Conservation (phyloP, 1,140 invertebrate genomes). For the Himalopsyche phryganea region DNA sequence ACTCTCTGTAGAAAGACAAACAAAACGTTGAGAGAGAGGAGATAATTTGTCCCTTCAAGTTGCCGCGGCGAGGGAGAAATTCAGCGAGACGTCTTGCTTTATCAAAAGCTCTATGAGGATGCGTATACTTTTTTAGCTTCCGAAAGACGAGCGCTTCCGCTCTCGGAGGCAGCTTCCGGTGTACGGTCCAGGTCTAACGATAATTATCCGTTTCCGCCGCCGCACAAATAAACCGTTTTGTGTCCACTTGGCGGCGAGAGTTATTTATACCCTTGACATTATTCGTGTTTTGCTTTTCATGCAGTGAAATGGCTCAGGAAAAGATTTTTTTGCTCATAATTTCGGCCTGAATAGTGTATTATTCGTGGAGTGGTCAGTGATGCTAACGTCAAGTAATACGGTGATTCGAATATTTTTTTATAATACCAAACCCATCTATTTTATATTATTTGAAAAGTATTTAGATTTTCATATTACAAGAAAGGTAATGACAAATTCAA, state of each 20-base stretch:
- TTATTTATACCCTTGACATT: too few relatives aligned
- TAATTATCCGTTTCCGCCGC: slow-evolving; percentile 26
- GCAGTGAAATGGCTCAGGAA: background rate
- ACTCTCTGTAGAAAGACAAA: background rate
- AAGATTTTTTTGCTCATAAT: background rate
- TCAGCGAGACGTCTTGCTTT: slow-evolving; percentile 6
- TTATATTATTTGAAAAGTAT: too few relatives aligned
- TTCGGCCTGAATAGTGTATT: too few relatives aligned
- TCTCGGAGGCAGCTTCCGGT: background rate
- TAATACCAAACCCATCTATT: too few relatives aligned
- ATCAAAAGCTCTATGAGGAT: background rate
- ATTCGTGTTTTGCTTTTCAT: too few relatives aligned
- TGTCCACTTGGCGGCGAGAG: background rate
- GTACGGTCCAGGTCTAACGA: slow-evolving; percentile 7
- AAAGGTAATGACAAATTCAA: too few relatives aligned
- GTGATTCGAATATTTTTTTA: too few relatives aligned
- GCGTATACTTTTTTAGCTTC: slow-evolving; percentile 11
- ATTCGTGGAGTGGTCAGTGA: too few relatives aligned
- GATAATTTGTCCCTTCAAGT: slow-evolving; percentile 3
- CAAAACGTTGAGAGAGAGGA: background rate
- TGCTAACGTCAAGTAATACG: too few relatives aligned
- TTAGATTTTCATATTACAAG: too few relatives aligned
- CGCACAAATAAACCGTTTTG: slow-evolving; percentile 1
- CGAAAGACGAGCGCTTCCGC: slow-evolving; percentile 16
- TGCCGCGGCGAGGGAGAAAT: slow-evolving; percentile 8